These are phyloP conservation scores for Napeogenes sylphis DNA, from an alignment of 2,888 invertebrate genomes.

Conservation along the genomic window DNA sequence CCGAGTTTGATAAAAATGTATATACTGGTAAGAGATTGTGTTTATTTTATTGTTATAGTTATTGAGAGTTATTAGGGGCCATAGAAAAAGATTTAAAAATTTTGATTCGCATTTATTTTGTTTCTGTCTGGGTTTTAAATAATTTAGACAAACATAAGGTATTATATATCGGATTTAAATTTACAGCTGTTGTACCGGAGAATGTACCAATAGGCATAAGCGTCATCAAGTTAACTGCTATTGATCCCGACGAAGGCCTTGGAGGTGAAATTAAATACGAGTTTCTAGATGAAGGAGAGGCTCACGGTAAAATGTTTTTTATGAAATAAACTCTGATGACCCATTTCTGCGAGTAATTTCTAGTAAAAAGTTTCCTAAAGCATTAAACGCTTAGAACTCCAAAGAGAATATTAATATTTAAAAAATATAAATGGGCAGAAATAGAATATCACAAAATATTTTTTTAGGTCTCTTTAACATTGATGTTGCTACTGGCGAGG, in stretches of 20 bases:
- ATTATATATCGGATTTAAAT: not conserved
- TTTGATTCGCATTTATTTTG: too few relatives aligned
- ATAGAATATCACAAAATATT: too few relatives aligned
- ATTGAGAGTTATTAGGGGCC: not conserved
- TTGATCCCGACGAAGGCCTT: slow-evolving; percentile 86
- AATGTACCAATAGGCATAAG: slow-evolving; percentile 82
- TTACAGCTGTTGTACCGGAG: slow-evolving; percentile 84
- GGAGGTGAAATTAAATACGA: slow-evolving; percentile 85
- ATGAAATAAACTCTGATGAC: not conserved
- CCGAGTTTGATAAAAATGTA: slow-evolving; percentile 79
- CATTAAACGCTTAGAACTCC: not conserved
- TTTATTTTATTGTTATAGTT: slow-evolving; percentile 2
- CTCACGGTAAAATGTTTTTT: slow-evolving; percentile 72
- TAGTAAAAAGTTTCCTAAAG: not conserved
- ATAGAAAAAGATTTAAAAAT: too few relatives aligned
- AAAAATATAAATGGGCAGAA: too few relatives aligned
- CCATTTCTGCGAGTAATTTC: not conserved
- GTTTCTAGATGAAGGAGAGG: slow-evolving; percentile 84
- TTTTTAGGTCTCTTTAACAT: slow-evolving; percentile 81
- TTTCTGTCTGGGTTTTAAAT: too few relatives aligned
- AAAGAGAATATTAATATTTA: not conserved
- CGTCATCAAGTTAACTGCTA: slow-evolving; percentile 83
- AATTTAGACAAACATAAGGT: not conserved
- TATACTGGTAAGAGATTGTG: slow-evolving; percentile 70
- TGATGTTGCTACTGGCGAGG: slow-evolving; percentile 80